phyloP scores from a whole-genome alignment of 2,888 invertebrate genomes.

The Epiblema foenella region DNA sequence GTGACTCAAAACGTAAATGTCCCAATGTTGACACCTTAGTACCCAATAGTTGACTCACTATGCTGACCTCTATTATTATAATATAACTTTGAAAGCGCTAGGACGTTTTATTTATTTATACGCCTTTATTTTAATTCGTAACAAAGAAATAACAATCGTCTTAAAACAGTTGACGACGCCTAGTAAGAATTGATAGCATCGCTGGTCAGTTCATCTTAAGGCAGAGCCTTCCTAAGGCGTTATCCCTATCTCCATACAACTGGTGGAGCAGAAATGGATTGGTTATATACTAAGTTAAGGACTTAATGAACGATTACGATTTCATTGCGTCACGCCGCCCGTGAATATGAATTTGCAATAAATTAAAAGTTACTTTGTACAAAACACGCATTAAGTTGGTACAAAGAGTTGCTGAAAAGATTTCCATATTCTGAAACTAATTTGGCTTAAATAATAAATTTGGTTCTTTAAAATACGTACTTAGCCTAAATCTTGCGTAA shows the following conservation, averaged over 20 bases:
- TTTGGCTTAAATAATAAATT: conserved; percentile 6
- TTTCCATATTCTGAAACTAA: neutral
- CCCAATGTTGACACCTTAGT: too few species aligned
- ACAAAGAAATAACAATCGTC: neutral
- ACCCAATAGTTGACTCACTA: too few species aligned
- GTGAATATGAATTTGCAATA: too few species aligned
- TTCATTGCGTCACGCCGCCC: too few species aligned
- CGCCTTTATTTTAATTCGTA: neutral
- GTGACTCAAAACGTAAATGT: too few species aligned
- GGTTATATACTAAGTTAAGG: too few species aligned
- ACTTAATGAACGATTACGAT: too few species aligned
- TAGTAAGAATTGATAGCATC: conserved; percentile 18
- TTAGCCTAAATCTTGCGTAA: conserved; percentile 31
- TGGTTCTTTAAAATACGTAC: conserved; percentile 2
- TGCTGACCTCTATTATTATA: too few species aligned
- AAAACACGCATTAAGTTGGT: too few species aligned
- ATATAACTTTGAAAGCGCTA: too few species aligned
- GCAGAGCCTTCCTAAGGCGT: conserved; percentile 31
- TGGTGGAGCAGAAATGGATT: neutral
- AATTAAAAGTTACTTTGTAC: too few species aligned
- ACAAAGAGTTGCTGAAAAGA: neutral
- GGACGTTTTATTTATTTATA: too few species aligned
- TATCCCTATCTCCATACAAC: neutral
- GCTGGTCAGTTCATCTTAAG: conserved; percentile 30
- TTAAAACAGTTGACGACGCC: conserved; percentile 16